Evolutionary conservation across 1,140 invertebrate species (phyloP).

Genomic region (Aplysia californica): DNA sequence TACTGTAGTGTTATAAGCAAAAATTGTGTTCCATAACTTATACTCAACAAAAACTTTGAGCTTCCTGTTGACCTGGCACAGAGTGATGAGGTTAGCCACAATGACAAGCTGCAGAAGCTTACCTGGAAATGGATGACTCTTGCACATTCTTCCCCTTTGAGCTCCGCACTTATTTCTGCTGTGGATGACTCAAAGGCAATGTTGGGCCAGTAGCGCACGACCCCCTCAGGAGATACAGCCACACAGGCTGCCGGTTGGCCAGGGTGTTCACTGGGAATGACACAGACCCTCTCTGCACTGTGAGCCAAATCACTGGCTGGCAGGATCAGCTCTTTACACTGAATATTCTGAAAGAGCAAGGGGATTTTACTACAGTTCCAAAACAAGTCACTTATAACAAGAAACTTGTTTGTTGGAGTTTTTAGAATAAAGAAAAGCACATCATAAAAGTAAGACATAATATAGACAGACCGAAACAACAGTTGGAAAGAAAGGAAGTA

Average conservation of each 20-base stretch:
- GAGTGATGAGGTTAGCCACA: no score
- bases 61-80: no score
- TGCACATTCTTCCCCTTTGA: conserved; percentile 81
- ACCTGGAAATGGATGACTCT: conserved; percentile 57
- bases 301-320: conserved; percentile 93
- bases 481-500: no score
- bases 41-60: no score
- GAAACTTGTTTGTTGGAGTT: no score
- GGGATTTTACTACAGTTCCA: no score
- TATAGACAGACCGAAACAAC: no score
- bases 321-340: conserved; percentile 84
- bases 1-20: no score
- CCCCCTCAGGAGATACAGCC: conserved; percentile 93
- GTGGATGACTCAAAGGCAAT: conserved; percentile 88
- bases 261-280: conserved; percentile 76
- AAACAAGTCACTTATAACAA: no score
- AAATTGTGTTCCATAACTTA: no score
- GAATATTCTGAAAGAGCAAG: conserved; percentile 65
- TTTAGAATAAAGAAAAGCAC: no score
- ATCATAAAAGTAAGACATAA: no score
- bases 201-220: conserved; percentile 89
- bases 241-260: conserved; percentile 81
- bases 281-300: conserved; percentile 86
- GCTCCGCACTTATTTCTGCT: conserved; percentile 85
- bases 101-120: conserved; percentile 8